Conservation (phyloP, 2,113 vertebrate genomes). For the Toxostoma redivivum region DNA sequence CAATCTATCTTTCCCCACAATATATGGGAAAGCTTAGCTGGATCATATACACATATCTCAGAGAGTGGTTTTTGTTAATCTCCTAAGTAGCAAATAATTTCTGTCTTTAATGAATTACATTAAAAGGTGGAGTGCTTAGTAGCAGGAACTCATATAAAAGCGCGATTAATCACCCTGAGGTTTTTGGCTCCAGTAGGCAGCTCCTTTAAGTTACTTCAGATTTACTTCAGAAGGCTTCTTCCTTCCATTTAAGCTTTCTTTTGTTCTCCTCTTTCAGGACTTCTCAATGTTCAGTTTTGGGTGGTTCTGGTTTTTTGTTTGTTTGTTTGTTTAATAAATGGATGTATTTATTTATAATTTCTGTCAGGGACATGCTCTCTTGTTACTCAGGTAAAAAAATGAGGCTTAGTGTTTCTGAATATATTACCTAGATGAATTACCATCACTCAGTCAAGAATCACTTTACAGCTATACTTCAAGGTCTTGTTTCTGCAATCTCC, state of each 20-base stretch:
- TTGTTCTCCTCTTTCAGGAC: not conserved
- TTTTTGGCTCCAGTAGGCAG: not conserved
- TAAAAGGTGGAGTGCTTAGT: not conserved
- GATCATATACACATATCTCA: not conserved
- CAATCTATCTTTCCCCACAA: not conserved
- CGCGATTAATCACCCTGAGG: not conserved
- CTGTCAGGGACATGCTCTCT: not conserved
- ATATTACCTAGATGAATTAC: not conserved
- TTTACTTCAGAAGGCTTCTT: not conserved
- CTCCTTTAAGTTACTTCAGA: not conserved
- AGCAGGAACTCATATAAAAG: not conserved
- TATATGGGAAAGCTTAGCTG: not conserved
- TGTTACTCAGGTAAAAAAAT: not conserved
- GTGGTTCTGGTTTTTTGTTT: not conserved
- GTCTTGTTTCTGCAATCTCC: not conserved
- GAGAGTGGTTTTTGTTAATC: not conserved
- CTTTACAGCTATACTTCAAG: not conserved
- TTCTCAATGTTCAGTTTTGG: not conserved
- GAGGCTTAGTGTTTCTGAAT: not conserved
- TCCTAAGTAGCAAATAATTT: slow-evolving; percentile 13
- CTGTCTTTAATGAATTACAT: slow-evolving; percentile 8
- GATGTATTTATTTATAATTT: not conserved
- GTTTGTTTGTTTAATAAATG: not conserved
- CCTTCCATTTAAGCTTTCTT: not conserved
- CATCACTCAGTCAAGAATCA: not conserved